Evolutionary conservation across 1,140 invertebrate genomes (phyloP).

Genomic region (Diuraphis noxia): DNA sequence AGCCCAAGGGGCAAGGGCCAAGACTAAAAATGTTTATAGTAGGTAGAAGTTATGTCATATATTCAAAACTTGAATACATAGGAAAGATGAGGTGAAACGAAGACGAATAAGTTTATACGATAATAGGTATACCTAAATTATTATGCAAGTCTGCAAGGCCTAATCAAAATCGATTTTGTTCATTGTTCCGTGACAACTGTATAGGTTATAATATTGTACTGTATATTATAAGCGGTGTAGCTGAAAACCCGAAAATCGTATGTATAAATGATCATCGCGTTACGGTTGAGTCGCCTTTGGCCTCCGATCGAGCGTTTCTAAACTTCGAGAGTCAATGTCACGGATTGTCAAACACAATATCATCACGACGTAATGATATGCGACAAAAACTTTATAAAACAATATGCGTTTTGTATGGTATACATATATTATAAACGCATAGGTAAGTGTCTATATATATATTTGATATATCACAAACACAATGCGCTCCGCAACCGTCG

Average conservation of each 20-base stretch:
- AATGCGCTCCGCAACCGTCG: background rate
- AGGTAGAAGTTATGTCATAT: too few relatives aligned
- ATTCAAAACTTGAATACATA: too few relatives aligned
- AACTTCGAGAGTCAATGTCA: background rate
- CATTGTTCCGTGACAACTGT: background rate
- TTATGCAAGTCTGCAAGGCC: background rate
- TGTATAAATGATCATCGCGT: background rate
- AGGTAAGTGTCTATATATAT: background rate
- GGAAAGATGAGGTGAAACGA: too few relatives aligned
- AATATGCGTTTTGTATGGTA: background rate
- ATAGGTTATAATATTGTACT: background rate
- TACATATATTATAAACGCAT: background rate
- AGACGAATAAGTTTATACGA: too few relatives aligned
- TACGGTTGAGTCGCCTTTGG: background rate
- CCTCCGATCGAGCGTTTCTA: constrained; percentile 4
- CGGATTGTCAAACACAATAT: constrained; percentile 36
- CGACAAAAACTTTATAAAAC: background rate
- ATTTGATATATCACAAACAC: background rate
- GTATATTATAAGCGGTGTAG: background rate
- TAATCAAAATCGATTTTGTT: background rate
- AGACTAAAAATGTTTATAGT: too few relatives aligned
- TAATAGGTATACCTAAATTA: background rate
- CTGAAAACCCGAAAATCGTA: background rate
- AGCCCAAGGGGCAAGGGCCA: too few relatives aligned
- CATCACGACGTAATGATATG: constrained; percentile 23